Conservation (phyloP, 1,140 invertebrate genomes). For the Stratiolaelaps scimitus region DNA sequence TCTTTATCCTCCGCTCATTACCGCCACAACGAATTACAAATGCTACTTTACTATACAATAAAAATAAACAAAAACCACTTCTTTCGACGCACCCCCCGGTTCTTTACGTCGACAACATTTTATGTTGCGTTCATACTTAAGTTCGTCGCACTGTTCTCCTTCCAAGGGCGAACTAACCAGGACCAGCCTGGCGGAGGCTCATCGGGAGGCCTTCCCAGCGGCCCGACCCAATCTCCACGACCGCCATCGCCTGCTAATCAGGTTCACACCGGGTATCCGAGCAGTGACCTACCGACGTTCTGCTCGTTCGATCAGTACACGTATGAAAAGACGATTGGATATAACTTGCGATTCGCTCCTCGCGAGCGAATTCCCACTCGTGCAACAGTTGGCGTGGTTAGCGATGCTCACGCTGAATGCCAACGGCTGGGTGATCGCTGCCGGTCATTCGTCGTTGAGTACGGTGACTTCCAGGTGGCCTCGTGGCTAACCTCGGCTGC, state of each 20-base stretch:
- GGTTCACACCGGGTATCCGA: slow-evolving; percentile 21
- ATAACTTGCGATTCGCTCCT: slow-evolving; percentile 35
- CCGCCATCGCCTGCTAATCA: slow-evolving; percentile 13
- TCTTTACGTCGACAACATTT: too few species aligned
- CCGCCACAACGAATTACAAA: too few species aligned
- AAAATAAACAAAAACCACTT: too few species aligned
- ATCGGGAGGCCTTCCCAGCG: background rate
- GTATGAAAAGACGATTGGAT: slow-evolving; percentile 44
- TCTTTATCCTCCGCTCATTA: too few species aligned
- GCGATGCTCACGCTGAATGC: slow-evolving; percentile 44
- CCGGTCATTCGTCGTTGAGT: slow-evolving; percentile 43
- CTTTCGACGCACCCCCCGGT: too few species aligned
- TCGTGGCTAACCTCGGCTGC: slow-evolving; percentile 43
- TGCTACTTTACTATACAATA: too few species aligned
- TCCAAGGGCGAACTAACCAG: slow-evolving; percentile 12
- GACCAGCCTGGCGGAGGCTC: background rate
- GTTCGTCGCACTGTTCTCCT: background rate
- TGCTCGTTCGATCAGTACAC: slow-evolving; percentile 37
- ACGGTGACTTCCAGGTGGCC: slow-evolving; percentile 41
- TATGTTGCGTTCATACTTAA: background rate
- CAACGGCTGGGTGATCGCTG: slow-evolving; percentile 42
- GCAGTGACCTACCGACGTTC: slow-evolving; percentile 28
- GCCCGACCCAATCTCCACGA: background rate
- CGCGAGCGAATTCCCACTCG: slow-evolving; percentile 40
- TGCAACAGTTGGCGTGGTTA: slow-evolving; percentile 42